Evolutionary conservation across 2,797 vertebrate species (phyloP).

Genomic region (Yasuhikotakia modesta): DNA sequence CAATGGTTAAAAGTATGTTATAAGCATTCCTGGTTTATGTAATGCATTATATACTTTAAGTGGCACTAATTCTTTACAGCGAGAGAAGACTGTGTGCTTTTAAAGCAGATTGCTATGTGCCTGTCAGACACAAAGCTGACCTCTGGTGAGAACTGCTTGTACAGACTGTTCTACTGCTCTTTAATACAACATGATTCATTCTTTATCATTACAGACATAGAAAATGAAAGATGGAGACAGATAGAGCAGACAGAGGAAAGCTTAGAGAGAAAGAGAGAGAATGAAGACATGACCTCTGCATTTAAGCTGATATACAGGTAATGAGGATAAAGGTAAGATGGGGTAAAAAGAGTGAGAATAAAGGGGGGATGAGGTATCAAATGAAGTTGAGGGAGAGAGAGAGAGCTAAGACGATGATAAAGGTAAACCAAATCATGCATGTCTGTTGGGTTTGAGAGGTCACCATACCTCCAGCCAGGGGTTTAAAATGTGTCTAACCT

Average conservation of each 20-base stretch:
- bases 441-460: conserved; percentile 8
- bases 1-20: conserved; percentile 3
- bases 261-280: neutral
- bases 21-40: conserved; percentile 14
- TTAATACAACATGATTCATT: conserved; percentile 29
- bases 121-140: conserved; percentile 30
- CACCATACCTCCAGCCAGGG: neutral
- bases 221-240: conserved; percentile 2
- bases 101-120: neutral
- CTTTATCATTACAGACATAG: conserved; percentile 17
- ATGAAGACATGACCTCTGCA: conserved; percentile 5
- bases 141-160: conserved; percentile 25
- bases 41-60: neutral
- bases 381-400: conserved; percentile 37
- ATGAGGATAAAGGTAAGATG: conserved; percentile 38
- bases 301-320: conserved; percentile 48
- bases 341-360: conserved; percentile 20
- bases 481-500: conserved; percentile 1
- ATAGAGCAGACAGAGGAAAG: neutral
- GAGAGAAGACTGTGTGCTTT: neutral
- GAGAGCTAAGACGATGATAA: conserved; percentile 47
- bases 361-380: neutral
- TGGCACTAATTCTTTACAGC: neutral
- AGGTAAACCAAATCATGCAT: conserved; percentile 26
- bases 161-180: conserved; percentile 22